A percentile compares a stretch with the other conserved stretches of the same genome.
Conservation (phyloP, 1,140 invertebrate species). For the Neuroterus valhalla region DNA sequence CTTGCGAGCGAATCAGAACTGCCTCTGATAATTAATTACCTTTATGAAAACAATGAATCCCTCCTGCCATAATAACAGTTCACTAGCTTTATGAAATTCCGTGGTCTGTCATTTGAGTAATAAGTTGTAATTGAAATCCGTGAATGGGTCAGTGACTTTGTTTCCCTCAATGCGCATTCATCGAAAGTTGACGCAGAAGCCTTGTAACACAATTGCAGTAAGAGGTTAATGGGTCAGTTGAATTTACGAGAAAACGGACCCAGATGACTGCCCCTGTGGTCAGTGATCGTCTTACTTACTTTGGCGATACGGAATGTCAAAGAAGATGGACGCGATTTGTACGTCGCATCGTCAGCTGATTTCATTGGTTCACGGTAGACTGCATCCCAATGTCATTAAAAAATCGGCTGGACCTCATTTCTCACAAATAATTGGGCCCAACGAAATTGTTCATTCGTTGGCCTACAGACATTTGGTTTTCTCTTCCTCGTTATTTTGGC, state of each 20-base stretch:
- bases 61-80: too few relatives aligned
- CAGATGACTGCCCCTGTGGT: slow-evolving; percentile 49
- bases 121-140: not conserved
- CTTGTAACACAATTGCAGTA: slow-evolving; percentile 28
- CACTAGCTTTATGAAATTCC: not conserved
- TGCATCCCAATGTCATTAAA: slow-evolving; percentile 51
- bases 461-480: not conserved
- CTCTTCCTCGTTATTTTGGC: slow-evolving; percentile 38
- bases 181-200: slow-evolving; percentile 14
- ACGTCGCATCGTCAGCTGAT: slow-evolving; percentile 49
- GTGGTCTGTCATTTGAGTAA: not conserved
- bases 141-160: slow-evolving; percentile 3
- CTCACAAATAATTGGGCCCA: slow-evolving; percentile 50
- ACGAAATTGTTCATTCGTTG: slow-evolving; percentile 43
- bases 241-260: slow-evolving; percentile 47
- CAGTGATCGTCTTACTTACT: slow-evolving; percentile 51
- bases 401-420: slow-evolving; percentile 53
- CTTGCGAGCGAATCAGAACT: too few relatives aligned
- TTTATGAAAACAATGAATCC: too few relatives aligned
- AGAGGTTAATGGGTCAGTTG: slow-evolving; percentile 48
- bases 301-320: slow-evolving; percentile 44
- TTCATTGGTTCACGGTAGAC: slow-evolving; percentile 57
- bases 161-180: not conserved
- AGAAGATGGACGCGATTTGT: slow-evolving; percentile 53
- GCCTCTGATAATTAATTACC: too few relatives aligned